Evolutionary conservation across 1,140 invertebrate genomes (phyloP), one percentile per base, ranked within the genome.

Genomic region (Nasonia vitripennis): DNA sequence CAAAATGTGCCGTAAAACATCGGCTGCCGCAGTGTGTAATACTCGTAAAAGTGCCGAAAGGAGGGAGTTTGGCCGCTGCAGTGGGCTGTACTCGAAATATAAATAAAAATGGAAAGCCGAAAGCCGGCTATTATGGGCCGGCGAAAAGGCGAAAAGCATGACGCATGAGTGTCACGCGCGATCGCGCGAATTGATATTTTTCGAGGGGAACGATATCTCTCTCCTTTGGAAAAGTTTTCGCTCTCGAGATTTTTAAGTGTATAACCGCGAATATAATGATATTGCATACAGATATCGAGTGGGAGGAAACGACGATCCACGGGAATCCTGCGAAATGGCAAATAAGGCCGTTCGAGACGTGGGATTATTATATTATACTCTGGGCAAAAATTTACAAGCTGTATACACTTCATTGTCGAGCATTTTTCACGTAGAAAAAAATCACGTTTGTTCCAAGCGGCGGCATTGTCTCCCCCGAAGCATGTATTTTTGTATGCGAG

Each of bases 181-280:
- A 62, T 87, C 90, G 27, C 91, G 89, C 89, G 91, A 92, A 91
- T 91, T 91, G 91, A 92, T 92, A 91, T 92, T 91, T 91, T 88
- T 73, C n/a, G 20, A 62, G 55, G 55, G 85, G 87, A 89, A 90
- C 86, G 86, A 81, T 70, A 73, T 27, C 17, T 55, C 14, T 55
- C 5, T 20, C 17, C 5, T 45, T 45, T 45, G 41, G 41, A 10
- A 37, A 37, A 37, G 34, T 37, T 37, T 37, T 37, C 34, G 34
- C 34, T 3, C 34, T 37, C 34, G 41, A 45, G 41, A 45, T 45
- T 45, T 45, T 45, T 45, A 45, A 37, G 6, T 45, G 41, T 45
- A 45, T 9, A 27, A 27, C 27, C 27, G 27, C 27, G 27, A 27
- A 45, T 45, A 9, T 9, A 7, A 45, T 45, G 9, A 45, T 45